Percentiles rank a stretch among this genome's conserved stretches.
These are phyloP conservation scores for Hirtodrosophila cameraria DNA, from an alignment of 2,888 invertebrate genomes.

Conservation along the genomic window DNA sequence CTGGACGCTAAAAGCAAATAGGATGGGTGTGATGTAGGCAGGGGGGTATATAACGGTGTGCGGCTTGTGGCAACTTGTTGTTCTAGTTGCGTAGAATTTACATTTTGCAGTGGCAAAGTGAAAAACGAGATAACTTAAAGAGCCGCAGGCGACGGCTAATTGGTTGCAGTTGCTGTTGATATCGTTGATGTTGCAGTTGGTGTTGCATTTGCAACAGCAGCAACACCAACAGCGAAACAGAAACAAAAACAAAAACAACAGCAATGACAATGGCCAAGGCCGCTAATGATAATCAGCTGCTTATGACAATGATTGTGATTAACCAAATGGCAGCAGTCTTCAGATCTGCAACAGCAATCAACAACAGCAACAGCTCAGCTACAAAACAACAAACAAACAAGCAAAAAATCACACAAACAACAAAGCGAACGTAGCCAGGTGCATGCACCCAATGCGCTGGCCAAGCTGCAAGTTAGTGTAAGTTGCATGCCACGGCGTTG, in stretches of 20 bases:
- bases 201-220: constrained; percentile 2
- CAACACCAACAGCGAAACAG: constrained; percentile 33
- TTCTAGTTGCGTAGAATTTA: constrained; percentile 45
- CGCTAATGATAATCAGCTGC: constrained; percentile 47
- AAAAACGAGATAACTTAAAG: constrained; percentile 57
- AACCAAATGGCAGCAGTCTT: constrained; percentile 46
- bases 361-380: constrained; percentile 8
- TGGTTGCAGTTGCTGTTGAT: constrained; percentile 43
- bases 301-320: constrained; percentile 56
- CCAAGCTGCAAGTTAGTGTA: constrained; percentile 28
- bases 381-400: constrained; percentile 10
- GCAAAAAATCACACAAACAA: constrained; percentile 3
- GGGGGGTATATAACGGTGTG: background rate
- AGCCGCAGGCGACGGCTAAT: constrained; percentile 47
- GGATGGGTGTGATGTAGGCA: background rate
- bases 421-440: constrained; percentile 49
- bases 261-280: constrained; percentile 57
- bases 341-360: background rate
- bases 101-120: constrained; percentile 51
- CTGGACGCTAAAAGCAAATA: constrained; percentile 34
- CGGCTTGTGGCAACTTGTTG: constrained; percentile 7
- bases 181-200: constrained; percentile 11
- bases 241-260: constrained; percentile 12
- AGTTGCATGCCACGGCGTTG: constrained; percentile 24
- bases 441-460: constrained; percentile 73